Conservation (phyloP, 2,797 vertebrate species). For the Megaceryle alcyon region DNA sequence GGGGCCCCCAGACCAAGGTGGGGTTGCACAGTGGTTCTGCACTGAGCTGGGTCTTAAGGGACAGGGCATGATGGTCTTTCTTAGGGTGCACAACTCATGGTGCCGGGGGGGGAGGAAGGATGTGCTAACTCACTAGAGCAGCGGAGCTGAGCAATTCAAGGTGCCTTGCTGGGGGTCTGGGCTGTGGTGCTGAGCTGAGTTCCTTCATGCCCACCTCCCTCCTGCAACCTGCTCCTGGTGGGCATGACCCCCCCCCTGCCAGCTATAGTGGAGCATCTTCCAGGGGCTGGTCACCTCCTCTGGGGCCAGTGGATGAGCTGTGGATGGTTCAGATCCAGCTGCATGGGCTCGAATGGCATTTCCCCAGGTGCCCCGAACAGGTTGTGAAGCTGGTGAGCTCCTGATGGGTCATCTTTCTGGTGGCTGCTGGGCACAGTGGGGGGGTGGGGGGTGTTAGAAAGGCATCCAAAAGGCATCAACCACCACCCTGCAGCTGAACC, state of each 20-base stretch:
- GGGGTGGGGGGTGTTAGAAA: background rate
- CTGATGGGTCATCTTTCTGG: accelerated
- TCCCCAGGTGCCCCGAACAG: accelerated
- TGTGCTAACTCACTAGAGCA: background rate
- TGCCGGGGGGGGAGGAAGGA: too few relatives aligned
- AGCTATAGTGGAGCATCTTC: background rate
- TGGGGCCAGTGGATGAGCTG: accelerated
- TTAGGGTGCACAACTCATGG: background rate
- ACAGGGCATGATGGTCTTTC: background rate
- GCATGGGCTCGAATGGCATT: accelerated
- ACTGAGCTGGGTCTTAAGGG: background rate
- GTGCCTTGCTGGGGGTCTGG: accelerated
- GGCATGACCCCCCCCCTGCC: background rate
- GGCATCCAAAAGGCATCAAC: background rate
- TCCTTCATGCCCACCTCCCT: background rate
- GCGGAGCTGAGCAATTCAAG: accelerated
- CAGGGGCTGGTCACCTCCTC: background rate
- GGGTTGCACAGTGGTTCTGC: accelerated
- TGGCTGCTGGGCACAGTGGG: background rate
- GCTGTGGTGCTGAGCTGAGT: background rate
- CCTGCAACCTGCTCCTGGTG: accelerated
- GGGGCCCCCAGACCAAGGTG: background rate
- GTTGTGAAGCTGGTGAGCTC: background rate
- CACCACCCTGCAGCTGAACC: background rate
- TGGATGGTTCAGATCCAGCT: background rate